Conservation (phyloP, 2,888 invertebrate genomes). For the Oithona nana region DNA sequence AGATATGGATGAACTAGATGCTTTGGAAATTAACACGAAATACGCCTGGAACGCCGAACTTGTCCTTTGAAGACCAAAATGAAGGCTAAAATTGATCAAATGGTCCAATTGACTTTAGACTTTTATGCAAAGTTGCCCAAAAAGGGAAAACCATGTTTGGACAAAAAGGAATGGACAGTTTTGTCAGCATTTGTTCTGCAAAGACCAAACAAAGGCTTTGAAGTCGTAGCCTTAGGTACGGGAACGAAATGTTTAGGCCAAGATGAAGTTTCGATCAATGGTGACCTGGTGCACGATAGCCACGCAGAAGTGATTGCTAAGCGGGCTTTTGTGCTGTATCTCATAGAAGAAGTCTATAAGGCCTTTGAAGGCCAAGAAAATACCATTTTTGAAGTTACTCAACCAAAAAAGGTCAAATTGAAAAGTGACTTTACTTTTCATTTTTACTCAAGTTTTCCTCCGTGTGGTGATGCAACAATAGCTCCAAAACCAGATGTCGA, state of each 20-base stretch:
- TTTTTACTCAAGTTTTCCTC: constrained; percentile 66
- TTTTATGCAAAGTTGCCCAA: constrained; percentile 36
- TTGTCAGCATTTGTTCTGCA: constrained; percentile 46
- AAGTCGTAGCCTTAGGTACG: constrained; percentile 62
- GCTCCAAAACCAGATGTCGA: neutral
- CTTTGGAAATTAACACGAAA: constrained; percentile 30
- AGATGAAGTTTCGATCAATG: constrained; percentile 38
- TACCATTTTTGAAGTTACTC: constrained; percentile 14
- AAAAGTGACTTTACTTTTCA: constrained; percentile 46
- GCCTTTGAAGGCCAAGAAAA: constrained; percentile 25
- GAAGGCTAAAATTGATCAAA: neutral
- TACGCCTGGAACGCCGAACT: constrained; percentile 40
- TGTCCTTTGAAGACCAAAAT: constrained; percentile 27
- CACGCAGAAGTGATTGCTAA: constrained; percentile 79
- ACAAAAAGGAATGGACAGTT: constrained; percentile 55
- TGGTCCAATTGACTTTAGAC: neutral
- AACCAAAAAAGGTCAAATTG: constrained; percentile 31
- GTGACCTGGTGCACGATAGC: constrained; percentile 62
- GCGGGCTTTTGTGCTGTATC: constrained; percentile 55
- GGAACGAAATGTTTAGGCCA: constrained; percentile 79
- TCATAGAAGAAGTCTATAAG: constrained; percentile 42
- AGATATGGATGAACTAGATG: constrained; percentile 35
- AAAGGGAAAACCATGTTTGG: constrained; percentile 52
- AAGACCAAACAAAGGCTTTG: constrained; percentile 23
- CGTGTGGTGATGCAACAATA: constrained; percentile 86